Base-by-base conservation (phyloP, 2,888 invertebrate genomes). In the Folsomia manolachei region DNA sequence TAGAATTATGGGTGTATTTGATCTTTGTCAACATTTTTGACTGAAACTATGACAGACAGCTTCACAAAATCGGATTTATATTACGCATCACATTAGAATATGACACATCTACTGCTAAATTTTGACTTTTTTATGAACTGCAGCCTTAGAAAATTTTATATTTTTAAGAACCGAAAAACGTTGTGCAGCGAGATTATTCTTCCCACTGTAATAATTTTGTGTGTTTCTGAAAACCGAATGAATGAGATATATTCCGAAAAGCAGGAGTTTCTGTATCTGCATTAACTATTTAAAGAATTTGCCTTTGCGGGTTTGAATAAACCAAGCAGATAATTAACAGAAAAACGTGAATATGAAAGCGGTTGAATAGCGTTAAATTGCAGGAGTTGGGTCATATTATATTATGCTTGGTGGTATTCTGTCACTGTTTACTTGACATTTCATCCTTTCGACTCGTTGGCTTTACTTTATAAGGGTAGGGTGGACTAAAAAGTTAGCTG, bases 371-470 rank as follows among this genome's bases (percentile, higher is more conserved):
- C 26, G 23, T 62, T 23, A 9, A 23, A 62, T 23, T 24, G 52
- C 11, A 62, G 21, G 18, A 7, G n/a, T 18, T 7, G 18, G n/a
- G n/a, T n/a, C n/a, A n/a, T n/a, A n/a, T n/a, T n/a, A n/a, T n/a
- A n/a, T n/a, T n/a, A n/a, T n/a, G n/a, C n/a, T n/a, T n/a, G 18
- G 56, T 56, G 56, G 23, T 23, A 23, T 2, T 24, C 11, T 51
- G 65, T 66, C 65, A 66, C 65, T 66, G 51, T 66, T 66, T 52
- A 39, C 65, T 39, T 66, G 65, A 66, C 65, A 66, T 66, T 66
- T 66, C 24, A 66, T 39, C 63, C 63, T 63, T 63, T 21, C 23
- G 39, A 9, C 24, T 56, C 21, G 7, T 18, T n/a, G n/a, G 14
- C 39, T 39, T 39, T 14, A 39, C 4, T 39, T 39, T 39, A 39